A percentile compares a stretch with the other conserved stretches of the same genome.
These are phyloP conservation scores for Sebastes diploproa DNA, from an alignment of 2,797 vertebrate species.

Conservation along the genomic window DNA sequence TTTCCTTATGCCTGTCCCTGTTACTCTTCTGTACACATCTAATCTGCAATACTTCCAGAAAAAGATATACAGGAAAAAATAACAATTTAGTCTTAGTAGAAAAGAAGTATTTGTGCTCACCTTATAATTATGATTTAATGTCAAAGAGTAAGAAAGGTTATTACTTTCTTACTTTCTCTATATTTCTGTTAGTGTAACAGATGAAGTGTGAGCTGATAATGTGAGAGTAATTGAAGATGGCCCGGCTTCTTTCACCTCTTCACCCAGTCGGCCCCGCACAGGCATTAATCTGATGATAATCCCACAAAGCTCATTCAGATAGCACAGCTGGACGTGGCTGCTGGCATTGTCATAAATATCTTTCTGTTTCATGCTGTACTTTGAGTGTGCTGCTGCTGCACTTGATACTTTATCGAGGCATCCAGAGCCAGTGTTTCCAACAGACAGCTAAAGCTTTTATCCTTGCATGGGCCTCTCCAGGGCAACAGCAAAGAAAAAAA, in stretches of 20 bases:
- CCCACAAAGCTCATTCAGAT: conserved; percentile 70
- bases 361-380: conserved; percentile 40
- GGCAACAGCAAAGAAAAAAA: conserved; percentile 86
- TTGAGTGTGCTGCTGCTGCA: conserved; percentile 21
- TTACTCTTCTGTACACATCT: background rate
- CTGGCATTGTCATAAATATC: conserved; percentile 68
- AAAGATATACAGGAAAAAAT: conserved; percentile 10
- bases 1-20: no score
- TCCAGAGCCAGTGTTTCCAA: conserved; percentile 76
- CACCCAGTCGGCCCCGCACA: conserved; percentile 55
- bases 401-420: conserved; percentile 64
- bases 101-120: background rate
- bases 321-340: conserved; percentile 73
- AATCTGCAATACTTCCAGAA: conserved; percentile 13
- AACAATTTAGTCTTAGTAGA: background rate
- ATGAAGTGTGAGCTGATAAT: background rate
- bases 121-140: background rate
- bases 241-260: conserved; percentile 69
- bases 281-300: conserved; percentile 80
- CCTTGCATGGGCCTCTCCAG: conserved; percentile 82
- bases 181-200: background rate
- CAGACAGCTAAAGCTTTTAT: conserved; percentile 76
- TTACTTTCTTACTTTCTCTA: background rate
- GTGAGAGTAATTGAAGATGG: conserved; percentile 27
- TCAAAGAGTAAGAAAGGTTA: background rate